Evolutionary conservation across 2,797 vertebrate species (phyloP).

Genomic region (Natrix natrix): DNA sequence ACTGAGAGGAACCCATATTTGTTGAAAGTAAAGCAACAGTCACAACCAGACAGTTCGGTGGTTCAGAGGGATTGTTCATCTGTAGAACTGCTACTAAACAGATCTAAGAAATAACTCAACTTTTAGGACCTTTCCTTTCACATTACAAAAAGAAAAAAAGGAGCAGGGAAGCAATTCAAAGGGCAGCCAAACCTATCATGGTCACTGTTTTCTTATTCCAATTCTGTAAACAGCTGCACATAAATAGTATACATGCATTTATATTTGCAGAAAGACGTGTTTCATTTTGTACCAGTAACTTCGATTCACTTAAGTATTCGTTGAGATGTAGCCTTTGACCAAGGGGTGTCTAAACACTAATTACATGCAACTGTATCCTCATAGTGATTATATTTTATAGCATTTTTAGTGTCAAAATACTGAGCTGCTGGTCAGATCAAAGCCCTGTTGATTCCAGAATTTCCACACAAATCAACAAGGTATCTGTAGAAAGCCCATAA

Average conservation of each 20-base stretch:
- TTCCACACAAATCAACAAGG: neutral
- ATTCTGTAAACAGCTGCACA: neutral
- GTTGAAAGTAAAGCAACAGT: neutral
- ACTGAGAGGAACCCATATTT: neutral
- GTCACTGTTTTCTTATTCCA: neutral
- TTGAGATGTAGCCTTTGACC: neutral
- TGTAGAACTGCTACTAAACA: neutral
- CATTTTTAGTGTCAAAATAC: neutral
- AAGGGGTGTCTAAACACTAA: neutral
- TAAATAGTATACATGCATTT: neutral
- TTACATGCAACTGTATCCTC: neutral
- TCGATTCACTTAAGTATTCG: neutral
- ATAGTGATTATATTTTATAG: neutral
- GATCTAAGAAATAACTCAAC: neutral
- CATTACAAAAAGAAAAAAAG: neutral
- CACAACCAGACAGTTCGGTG: neutral
- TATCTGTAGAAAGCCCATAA: neutral
- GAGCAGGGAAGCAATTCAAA: neutral
- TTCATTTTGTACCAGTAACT: neutral
- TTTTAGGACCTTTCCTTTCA: neutral
- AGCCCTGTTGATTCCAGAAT: neutral
- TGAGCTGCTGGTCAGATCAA: neutral
- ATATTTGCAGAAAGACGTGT: neutral
- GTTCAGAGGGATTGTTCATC: neutral
- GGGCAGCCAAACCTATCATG: neutral